Evolutionary conservation across 2,113 vertebrate genomes (phyloP), one percentile per base, ranked within the genome.

Genomic region (Ammodramus savannarum): DNA sequence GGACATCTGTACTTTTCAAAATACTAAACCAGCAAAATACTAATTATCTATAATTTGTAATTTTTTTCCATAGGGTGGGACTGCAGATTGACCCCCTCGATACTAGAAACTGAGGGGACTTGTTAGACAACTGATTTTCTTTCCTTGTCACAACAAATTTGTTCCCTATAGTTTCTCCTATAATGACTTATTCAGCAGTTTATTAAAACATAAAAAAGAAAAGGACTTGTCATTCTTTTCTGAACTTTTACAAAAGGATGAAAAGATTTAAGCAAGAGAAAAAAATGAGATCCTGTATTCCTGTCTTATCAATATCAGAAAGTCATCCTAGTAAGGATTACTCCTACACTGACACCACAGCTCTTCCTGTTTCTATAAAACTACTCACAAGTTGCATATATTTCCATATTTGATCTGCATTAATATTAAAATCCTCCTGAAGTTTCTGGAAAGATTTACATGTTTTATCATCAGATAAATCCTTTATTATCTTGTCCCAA

Each of bases 391-490:
- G 78, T 90, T 80, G 77, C 72, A 93, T 96, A 48, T 49, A 96
- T 97, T 97, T 95, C 74, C 93, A 94, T 95, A 95, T 95, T 96
- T 89, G 83, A 95, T 93, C 92, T 95, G 39, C 36, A 91, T 95
- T 91, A 95, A 91, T 95, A 96, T 77, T 94, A 92, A 95, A 96
- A 97, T 91, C 77, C 41, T 93, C 81, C 80, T 85, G 77, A 96
- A 93, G 52, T 90, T 96, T 96, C 87, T 90, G 76, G 71, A 88
- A 92, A 94, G 89, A 97, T 96, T 97, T 97, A 94, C 95, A 94
- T 79, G 89, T 85, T 94, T 96, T 97, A 84, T 90, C 73, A 89
- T 85, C 89, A 89, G 93, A 94, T 93, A 96, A 97, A 95, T 83
- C 88, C 90, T 79, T 96, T 96, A 91, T 97, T 95, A 93, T 91